Percentiles rank a stretch among this genome's conserved stretches.
Conservation (phyloP, 2,888 invertebrate genomes). For the Strigamia crassipes region DNA sequence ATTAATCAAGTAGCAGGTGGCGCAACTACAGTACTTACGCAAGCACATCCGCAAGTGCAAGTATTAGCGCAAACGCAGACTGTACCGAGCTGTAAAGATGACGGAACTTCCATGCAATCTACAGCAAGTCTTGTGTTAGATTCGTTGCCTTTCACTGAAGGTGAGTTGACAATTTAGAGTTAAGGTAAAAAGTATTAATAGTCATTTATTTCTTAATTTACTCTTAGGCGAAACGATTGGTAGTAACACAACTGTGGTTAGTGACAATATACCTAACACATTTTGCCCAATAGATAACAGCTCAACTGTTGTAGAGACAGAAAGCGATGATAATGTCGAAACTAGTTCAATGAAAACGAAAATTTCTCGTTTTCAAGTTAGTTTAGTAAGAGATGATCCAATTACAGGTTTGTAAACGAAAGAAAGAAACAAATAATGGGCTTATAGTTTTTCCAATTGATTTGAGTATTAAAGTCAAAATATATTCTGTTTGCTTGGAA, state of each 20-base stretch:
- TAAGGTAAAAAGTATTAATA: conserved; percentile 48
- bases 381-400: conserved; percentile 58
- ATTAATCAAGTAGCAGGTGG: background rate
- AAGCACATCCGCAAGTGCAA: conserved; percentile 33
- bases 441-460: too few species aligned
- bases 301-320: background rate
- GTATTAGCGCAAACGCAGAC: background rate
- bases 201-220: background rate
- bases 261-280: background rate
- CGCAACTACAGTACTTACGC: conserved; percentile 23
- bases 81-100: background rate
- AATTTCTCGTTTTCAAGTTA: conserved; percentile 64
- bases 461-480: too few species aligned
- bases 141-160: conserved; percentile 52
- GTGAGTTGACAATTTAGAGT: conserved; percentile 55
- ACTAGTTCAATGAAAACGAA: conserved; percentile 53
- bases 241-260: background rate
- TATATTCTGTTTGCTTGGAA: too few species aligned
- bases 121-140: background rate
- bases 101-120: background rate
- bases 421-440: too few species aligned
- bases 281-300: conserved; percentile 43
- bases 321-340: background rate
- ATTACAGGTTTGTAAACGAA: conserved; percentile 45
- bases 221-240: background rate